Base-by-base conservation (phyloP, 1,140 invertebrate genomes). In the Augochlora pura region DNA sequence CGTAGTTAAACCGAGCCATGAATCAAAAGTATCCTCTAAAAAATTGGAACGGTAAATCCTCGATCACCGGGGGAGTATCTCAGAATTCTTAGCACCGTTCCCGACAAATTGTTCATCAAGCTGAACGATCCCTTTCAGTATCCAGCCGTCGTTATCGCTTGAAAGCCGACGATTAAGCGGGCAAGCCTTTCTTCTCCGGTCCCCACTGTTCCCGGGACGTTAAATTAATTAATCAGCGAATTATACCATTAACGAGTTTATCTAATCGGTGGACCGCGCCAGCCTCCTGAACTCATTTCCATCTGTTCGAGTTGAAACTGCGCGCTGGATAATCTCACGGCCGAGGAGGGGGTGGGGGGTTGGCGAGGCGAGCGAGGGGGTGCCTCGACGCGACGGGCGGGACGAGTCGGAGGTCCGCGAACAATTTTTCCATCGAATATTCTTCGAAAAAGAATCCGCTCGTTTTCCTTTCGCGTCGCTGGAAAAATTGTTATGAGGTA, bases 211-310 rank as follows among this genome's bases (percentile, higher is more conserved):
- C 9, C n/a, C 32, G 32, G 62, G 32, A 57, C 52, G 76, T 57
- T 65, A 72, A 57, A 78, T 78, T 72, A 78, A 78, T 72, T 65
- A 78, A 78, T 78, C 69, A 57, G 27, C 74, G 74, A 77, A 77
- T 77, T 72, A 71, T 54, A 27, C 46, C 32, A 77, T 72, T 72
- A 77, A 77, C 60, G 68, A 64, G 75, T 70, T 77, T 77, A 52
- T 77, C 66, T 70, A 77, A 70, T 77, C 59, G 67, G 16, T 54
- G 25, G n/a, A 70, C 59, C 66, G 32, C 66, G 16, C 46, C 23
- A 12, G 4, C n/a, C 42, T n/a, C 5, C 25, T 10, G 21, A 64
- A 46, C 67, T 73, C 69, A 73, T 49, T 64, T 72, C 60, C 74
- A 71, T 71, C 46, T 64, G 59, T 71, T 39, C 49, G 18, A n/a